Conservation (phyloP, 2,797 vertebrate genomes). For the Hafferia zeledoni region DNA sequence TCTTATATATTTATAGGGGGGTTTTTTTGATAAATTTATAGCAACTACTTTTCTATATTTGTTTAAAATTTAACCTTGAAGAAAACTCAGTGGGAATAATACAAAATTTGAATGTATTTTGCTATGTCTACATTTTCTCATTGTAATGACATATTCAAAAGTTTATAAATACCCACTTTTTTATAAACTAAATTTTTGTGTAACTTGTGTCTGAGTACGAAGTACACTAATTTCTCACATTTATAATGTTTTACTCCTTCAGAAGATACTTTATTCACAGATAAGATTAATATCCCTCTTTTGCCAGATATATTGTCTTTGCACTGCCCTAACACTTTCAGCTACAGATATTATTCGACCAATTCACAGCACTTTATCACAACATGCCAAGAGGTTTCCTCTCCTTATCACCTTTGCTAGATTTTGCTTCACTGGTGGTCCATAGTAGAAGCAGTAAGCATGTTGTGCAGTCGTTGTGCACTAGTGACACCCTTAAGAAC, state of each 20-base stretch:
- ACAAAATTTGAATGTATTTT: background rate
- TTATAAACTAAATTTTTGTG: background rate
- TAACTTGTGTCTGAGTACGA: background rate
- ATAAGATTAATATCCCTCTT: background rate
- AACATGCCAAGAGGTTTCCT: background rate
- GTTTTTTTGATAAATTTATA: background rate
- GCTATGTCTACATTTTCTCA: background rate
- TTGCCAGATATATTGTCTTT: background rate
- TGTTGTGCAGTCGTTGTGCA: no score
- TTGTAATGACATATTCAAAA: background rate
- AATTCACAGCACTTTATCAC: background rate
- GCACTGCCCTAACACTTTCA: background rate
- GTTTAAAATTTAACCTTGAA: background rate
- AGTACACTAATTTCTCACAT: background rate
- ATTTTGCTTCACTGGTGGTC: background rate
- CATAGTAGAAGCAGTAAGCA: background rate
- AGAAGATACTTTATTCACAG: background rate
- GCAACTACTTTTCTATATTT: background rate
- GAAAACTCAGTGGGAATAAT: background rate
- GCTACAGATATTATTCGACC: background rate
- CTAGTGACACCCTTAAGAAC: background rate
- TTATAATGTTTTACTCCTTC: background rate
- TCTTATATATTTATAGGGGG: background rate
- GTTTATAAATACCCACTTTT: background rate
- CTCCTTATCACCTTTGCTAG: background rate